Base-by-base conservation (phyloP, 2,888 invertebrate species). In the Yponomeuta sedellus region DNA sequence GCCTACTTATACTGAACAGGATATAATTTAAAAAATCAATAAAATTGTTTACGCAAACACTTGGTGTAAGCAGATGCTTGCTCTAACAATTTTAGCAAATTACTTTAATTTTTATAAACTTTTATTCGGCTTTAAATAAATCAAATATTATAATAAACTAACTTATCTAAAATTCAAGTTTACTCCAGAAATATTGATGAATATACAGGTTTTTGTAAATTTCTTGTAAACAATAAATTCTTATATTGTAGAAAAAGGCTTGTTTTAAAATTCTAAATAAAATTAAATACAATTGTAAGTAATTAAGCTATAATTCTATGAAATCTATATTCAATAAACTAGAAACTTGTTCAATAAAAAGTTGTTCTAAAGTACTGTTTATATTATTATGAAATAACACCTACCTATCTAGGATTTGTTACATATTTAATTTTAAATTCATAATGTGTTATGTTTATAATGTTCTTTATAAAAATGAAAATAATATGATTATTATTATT, bases 301-400 rank as follows among this genome's bases (percentile, higher is more conserved):
- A 70, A 74, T 76, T 82, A 83, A 80, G 75, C 78, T 76, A 76
- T 75, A 83, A 85, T 80, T 80, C 80, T 82, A 77, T 77, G 44
- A 39, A 78, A 71, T 78, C 77, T 81, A 72, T 73, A 73, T 74
- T 71, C 70, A 79, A 79, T 81, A 71, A 52, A 80, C 74, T 86
- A 86, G 85, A 77, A 78, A 84, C 79, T 84, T 81, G 88, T 89
- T 88, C 86, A 88, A 86, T 83, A 86, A 86, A 81, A 80, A 85
- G 34, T 82, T 88, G 88, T 89, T 88, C 87, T 88, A 86, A 88
- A 86, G 74, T 75, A 78, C 80, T 83, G 82, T 84, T 80, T 78
- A 80, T 79, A 79, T 75, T 75, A 80, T 63, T 59, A 67, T 66
- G 65, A 67, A 65, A 64, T 66, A 68, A 67, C 77, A 71, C 69